Conservation (phyloP, 2,888 invertebrate genomes). For the Drosophila anceps region DNA sequence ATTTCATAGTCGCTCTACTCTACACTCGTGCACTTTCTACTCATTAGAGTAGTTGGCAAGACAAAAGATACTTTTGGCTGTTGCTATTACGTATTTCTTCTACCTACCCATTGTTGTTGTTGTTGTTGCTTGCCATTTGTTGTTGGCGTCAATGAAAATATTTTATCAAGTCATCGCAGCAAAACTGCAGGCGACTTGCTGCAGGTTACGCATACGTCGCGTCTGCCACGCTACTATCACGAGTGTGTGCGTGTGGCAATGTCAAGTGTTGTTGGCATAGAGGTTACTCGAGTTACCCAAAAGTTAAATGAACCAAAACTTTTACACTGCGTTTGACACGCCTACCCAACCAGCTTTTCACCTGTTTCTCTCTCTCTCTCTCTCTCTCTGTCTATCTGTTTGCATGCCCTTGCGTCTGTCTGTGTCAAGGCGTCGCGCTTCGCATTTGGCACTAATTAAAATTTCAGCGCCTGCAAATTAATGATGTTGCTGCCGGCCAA, state of each 20-base stretch:
- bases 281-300: slow-evolving; percentile 43
- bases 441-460: slow-evolving; percentile 63
- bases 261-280: slow-evolving; percentile 57
- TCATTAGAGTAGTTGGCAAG: slow-evolving; percentile 44
- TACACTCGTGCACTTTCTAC: neutral
- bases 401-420: neutral
- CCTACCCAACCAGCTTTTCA: slow-evolving; percentile 3
- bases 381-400: slow-evolving; percentile 3
- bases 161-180: slow-evolving; percentile 63
- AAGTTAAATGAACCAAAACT: slow-evolving; percentile 68
- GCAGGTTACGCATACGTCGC: slow-evolving; percentile 57
- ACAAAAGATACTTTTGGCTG: slow-evolving; percentile 43
- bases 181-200: slow-evolving; percentile 47
- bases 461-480: slow-evolving; percentile 61
- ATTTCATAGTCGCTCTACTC: neutral
- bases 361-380: neutral
- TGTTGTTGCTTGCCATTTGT: slow-evolving; percentile 29
- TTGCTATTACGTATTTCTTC: slow-evolving; percentile 18
- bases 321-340: slow-evolving; percentile 66
- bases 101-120: slow-evolving; percentile 1
- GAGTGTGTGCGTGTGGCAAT: slow-evolving; percentile 12
- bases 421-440: slow-evolving; percentile 8
- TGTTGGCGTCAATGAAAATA: slow-evolving; percentile 65
- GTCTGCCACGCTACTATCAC: slow-evolving; percentile 15
- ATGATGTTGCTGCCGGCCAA: slow-evolving; percentile 54